Base-by-base conservation (phyloP, 2,888 invertebrate genomes). In the Neoitamus cyanurus region DNA sequence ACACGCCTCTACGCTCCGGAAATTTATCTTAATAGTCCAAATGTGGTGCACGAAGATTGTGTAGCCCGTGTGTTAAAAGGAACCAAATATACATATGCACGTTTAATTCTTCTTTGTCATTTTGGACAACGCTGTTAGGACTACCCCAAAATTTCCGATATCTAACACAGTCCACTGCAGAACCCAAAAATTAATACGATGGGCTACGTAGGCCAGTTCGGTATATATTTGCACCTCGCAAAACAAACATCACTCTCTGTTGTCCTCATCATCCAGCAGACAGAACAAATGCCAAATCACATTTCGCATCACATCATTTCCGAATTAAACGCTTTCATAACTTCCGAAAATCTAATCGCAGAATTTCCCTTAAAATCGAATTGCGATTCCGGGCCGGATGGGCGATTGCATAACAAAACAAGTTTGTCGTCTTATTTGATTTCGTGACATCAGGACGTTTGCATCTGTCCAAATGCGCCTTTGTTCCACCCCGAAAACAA, bases 401-500 rank as follows among this genome's bases (percentile, higher is more conserved):
- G 58, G 58, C 58, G 6, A 58, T 58, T 58, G 58, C 58, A 58
- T 58, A 58, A 58, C 58, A 58, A 58, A 58, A 58, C 58, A 15
- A 25, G 58, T 58, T 58, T 58, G 15, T 58, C 58, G 9, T 70
- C 34, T 31, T 70, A 34, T 77, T 42, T 77, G 36, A 42, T 77
- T 42, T 42, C 77, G 42, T 77, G 77, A 42, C 42, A 77, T 37
- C 46, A 77, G 20, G 58, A 58, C 77, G 42, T 46, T 77, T 77
- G 42, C 77, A 77, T 77, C 77, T 77, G 77, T 77, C 77, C 77
- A 77, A 77, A 77, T 77, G 42, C 46, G 30, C 42, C 58, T 77
- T 77, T 77, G 77, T 77, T 25, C 34, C 36, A 25, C 58, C 58
- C 34, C 31, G n/a, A 70, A 34, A 34, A 42, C 77, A 77, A 46